Evolutionary conservation across 2,113 vertebrate species (phyloP).

Genomic region (Zootoca vivipara): DNA sequence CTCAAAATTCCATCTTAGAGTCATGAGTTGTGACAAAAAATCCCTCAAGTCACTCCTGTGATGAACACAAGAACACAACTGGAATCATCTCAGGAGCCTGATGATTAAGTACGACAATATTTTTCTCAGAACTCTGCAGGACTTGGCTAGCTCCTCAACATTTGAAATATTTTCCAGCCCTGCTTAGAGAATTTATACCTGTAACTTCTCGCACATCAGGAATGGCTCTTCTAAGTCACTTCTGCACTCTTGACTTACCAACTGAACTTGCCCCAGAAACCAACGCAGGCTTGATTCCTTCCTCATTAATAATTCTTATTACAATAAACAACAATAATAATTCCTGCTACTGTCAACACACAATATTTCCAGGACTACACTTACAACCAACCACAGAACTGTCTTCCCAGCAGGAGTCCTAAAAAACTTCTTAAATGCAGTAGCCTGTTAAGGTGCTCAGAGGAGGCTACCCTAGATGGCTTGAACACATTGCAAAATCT

Average conservation of each 20-base stretch:
- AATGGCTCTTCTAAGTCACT: background rate
- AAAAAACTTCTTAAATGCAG: too few relatives aligned
- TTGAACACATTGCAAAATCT: background rate
- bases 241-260: background rate
- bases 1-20: background rate
- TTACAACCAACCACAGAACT: too few relatives aligned
- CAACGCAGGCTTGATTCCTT: background rate
- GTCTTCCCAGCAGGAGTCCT: too few relatives aligned
- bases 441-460: too few relatives aligned
- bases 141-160: background rate
- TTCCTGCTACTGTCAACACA: background rate
- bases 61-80: background rate
- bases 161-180: background rate
- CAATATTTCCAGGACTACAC: background rate
- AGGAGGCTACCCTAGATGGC: background rate
- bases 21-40: background rate
- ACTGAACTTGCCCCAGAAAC: background rate
- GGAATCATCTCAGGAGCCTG: background rate
- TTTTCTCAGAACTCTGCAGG: slow-evolving; percentile 1
- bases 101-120: background rate
- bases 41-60: background rate
- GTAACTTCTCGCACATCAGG: background rate
- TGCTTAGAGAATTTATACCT: background rate
- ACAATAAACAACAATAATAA: background rate
- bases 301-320: background rate